Evolutionary conservation across 1,140 invertebrate genomes (phyloP).

Genomic region (Battus philenor): DNA sequence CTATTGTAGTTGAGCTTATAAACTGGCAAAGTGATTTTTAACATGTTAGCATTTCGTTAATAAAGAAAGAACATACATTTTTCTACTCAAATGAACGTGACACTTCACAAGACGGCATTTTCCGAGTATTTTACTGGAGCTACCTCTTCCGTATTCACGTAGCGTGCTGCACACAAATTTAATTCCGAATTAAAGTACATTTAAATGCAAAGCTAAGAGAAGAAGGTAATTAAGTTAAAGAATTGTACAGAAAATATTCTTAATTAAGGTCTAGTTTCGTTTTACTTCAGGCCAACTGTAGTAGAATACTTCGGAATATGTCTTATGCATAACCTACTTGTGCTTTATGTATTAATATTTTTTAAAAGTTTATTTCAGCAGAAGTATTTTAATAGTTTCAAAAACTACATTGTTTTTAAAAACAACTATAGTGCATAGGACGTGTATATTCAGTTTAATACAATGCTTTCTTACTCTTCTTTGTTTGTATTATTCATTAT

Average conservation of each 20-base stretch:
- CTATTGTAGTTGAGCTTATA: too few species aligned
- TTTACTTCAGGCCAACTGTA: conserved; percentile 9
- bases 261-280: conserved; percentile 36
- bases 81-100: conserved; percentile 8
- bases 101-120: conserved; percentile 10
- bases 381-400: too few species aligned
- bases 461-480: too few species aligned
- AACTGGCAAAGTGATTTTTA: too few species aligned
- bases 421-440: too few species aligned
- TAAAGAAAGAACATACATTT: too few species aligned
- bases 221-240: conserved; percentile 53
- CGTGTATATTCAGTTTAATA: too few species aligned
- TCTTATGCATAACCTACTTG: background rate
- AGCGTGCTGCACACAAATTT: conserved; percentile 53
- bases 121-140: conserved; percentile 20
- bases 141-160: conserved; percentile 30
- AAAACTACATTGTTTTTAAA: too few species aligned
- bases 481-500: too few species aligned
- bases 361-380: too few species aligned
- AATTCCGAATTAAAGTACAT: conserved; percentile 50
- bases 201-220: conserved; percentile 60
- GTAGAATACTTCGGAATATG: conserved; percentile 1
- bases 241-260: conserved; percentile 51
- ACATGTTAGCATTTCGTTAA: too few species aligned
- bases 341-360: too few species aligned